A percentile compares a stretch with the other conserved stretches of the same genome.
Evolutionary conservation across 2,797 vertebrate species (phyloP).

Genomic region (Numenius phaeopus): DNA sequence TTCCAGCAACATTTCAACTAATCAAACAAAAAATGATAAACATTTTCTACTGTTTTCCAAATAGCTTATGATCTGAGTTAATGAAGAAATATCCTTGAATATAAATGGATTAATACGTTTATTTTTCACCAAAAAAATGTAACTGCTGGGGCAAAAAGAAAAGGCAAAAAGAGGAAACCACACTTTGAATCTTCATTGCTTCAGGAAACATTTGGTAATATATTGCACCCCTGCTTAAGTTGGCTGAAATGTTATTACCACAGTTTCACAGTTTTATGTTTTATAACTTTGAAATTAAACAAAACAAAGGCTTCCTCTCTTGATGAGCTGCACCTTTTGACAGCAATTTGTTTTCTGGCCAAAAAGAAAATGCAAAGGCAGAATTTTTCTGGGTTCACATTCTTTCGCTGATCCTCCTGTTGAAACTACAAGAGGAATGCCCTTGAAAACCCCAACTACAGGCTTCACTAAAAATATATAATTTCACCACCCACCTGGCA

Average conservation of each 20-base stretch:
- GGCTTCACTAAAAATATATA: not conserved
- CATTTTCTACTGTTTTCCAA: constrained; percentile 15
- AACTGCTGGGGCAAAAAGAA: not conserved
- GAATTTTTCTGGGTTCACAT: not conserved
- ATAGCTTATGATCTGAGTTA: not conserved
- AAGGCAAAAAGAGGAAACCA: not conserved
- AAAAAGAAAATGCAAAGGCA: not conserved
- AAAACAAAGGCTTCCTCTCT: constrained; percentile 13
- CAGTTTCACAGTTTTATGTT: constrained; percentile 10
- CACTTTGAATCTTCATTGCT: constrained; percentile 1
- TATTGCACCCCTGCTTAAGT: not conserved
- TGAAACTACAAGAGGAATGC: constrained; percentile 5
- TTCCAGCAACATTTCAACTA: constrained; percentile 5
- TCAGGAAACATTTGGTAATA: constrained; percentile 34
- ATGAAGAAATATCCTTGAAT: constrained; percentile 11
- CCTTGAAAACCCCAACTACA: constrained; percentile 32
- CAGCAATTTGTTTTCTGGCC: not conserved
- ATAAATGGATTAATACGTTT: not conserved
- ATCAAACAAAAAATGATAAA: constrained; percentile 21
- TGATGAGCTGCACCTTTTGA: constrained; percentile 33
- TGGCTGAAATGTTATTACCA: constrained; percentile 30
- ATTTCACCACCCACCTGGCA: not conserved
- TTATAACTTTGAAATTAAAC: constrained; percentile 44
- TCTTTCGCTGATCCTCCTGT: not conserved
- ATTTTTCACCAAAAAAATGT: not conserved